Percentiles rank a stretch among this genome's conserved stretches.
Evolutionary conservation across 1,140 invertebrate species (phyloP).

Genomic region (Archivesica marissinica): DNA sequence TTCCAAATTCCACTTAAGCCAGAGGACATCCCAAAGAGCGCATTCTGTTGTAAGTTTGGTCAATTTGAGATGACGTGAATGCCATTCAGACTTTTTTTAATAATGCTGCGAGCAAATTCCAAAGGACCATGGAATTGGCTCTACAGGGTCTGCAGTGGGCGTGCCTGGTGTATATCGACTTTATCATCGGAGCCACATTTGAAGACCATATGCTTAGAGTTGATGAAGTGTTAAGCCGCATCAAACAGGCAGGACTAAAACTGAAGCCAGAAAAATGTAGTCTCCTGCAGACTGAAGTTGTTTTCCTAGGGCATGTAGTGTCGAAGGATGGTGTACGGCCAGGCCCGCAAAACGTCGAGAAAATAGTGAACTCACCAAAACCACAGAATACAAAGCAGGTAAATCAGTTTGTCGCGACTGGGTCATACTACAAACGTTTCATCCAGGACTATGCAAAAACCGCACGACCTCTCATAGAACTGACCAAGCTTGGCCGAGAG

Average conservation of each 20-base stretch:
- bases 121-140: conserved; percentile 41
- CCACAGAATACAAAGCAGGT: conserved; percentile 56
- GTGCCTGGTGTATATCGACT: conserved; percentile 62
- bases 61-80: background rate
- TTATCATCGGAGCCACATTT: conserved; percentile 54
- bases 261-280: conserved; percentile 57
- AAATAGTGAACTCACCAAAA: conserved; percentile 35
- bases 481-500: too few species aligned
- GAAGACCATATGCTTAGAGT: conserved; percentile 13
- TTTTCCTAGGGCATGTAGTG: conserved; percentile 31
- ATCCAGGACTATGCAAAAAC: conserved; percentile 54
- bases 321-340: conserved; percentile 32
- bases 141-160: conserved; percentile 53
- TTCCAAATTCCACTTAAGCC: too few species aligned
- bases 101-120: conserved; percentile 31
- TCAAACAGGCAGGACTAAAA: conserved; percentile 44
- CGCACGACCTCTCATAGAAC: too few species aligned
- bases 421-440: conserved; percentile 53
- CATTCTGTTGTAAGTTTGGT: conserved; percentile 35
- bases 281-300: conserved; percentile 61
- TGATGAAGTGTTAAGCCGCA: conserved; percentile 16
- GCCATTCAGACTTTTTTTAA: conserved; percentile 12
- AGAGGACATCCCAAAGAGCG: too few species aligned
- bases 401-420: conserved; percentile 55
- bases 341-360: conserved; percentile 23